These are phyloP conservation scores for Siniperca chuatsi DNA, from an alignment of 2,113 vertebrate species.

Conservation along the genomic window DNA sequence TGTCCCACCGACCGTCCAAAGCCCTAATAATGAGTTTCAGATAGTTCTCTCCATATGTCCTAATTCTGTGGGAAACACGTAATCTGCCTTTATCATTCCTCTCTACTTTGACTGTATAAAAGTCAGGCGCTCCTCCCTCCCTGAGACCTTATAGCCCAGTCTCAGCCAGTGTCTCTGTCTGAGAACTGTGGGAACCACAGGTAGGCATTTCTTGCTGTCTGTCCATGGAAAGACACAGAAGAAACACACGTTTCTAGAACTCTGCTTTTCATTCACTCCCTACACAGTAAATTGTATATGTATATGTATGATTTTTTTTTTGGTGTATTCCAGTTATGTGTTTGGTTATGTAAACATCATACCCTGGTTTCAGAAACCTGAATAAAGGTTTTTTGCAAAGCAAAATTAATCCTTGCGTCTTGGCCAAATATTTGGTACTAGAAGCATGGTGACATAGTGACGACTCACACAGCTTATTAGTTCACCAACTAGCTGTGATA, in stretches of 20 bases:
- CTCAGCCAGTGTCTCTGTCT: background rate
- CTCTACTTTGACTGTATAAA: background rate
- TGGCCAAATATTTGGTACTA: background rate
- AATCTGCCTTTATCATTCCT: slow-evolving; percentile 21
- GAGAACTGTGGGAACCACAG: background rate
- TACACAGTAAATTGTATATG: background rate
- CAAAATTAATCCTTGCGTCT: background rate
- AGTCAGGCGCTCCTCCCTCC: background rate
- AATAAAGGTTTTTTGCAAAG: too few species aligned
- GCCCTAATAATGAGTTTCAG: slow-evolving; percentile 42
- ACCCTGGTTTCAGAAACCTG: too few species aligned
- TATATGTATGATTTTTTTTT: too few species aligned
- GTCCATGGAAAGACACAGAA: background rate
- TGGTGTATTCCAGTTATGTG: too few species aligned
- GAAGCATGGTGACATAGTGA: background rate
- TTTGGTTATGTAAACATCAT: too few species aligned
- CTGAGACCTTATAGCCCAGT: background rate
- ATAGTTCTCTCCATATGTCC: slow-evolving; percentile 23
- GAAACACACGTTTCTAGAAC: background rate
- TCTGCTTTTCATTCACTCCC: background rate
- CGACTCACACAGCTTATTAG: background rate
- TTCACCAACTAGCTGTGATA: background rate
- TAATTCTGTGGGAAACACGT: background rate
- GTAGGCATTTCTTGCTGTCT: background rate
- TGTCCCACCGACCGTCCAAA: background rate